phyloP scores from a whole-genome alignment of 2,797 vertebrate genomes.

The Molossus alvarezi region DNA sequence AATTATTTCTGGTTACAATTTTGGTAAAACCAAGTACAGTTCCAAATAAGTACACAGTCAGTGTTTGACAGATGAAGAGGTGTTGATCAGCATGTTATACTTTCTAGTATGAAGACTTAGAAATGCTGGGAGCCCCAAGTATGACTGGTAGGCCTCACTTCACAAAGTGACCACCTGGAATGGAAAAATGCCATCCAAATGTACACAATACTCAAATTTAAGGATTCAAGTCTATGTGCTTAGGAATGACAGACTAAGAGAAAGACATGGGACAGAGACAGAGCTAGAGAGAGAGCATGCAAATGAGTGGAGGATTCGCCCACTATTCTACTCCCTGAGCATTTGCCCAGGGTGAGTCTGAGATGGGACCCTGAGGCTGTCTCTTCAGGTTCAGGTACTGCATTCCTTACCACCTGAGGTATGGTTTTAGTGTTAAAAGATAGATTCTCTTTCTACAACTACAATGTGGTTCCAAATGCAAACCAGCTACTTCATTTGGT shows the following conservation, averaged over 20 bases:
- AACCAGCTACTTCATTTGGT: background rate
- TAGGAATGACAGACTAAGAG: background rate
- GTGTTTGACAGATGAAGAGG: background rate
- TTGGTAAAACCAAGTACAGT: background rate
- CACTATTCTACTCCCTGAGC: background rate
- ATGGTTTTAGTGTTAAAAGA: background rate
- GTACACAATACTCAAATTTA: background rate
- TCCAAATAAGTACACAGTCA: background rate
- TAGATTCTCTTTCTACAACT: background rate
- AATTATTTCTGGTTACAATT: background rate
- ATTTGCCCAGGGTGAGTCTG: background rate
- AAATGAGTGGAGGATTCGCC: fast-evolving
- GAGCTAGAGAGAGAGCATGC: background rate
- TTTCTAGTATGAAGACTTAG: background rate
- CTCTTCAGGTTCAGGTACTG: too few species aligned
- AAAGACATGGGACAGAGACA: background rate
- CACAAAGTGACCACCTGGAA: background rate
- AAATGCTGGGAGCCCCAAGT: background rate
- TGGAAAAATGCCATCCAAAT: background rate
- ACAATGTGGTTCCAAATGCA: background rate
- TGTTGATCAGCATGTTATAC: background rate
- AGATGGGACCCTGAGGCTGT: background rate
- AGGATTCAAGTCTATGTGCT: background rate
- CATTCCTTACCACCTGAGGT: background rate
- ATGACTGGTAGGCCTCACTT: background rate